phyloP scores from a whole-genome alignment of 1,140 invertebrate genomes.

The Piezodorus guildinii region DNA sequence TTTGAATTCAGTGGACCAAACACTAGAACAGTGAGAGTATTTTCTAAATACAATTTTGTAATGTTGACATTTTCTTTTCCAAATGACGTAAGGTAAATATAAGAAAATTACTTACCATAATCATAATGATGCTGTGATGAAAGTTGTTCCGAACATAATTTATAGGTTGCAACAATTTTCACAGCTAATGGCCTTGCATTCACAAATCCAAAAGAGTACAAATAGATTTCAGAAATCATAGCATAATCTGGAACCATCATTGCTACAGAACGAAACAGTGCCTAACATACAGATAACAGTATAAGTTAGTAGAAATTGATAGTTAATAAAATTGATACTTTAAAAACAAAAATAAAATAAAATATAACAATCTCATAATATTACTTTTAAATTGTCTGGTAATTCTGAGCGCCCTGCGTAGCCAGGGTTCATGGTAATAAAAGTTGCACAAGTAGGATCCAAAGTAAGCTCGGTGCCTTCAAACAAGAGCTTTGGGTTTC shows the following conservation, averaged over 20 bases:
- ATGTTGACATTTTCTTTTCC: no score
- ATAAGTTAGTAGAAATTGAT: no score
- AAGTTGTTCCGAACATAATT: constrained; percentile 86
- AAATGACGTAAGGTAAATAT: no score
- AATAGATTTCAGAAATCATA: constrained; percentile 83
- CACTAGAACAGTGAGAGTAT: no score
- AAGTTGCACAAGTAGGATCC: constrained; percentile 85
- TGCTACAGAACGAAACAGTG: constrained; percentile 85
- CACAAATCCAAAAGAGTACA: constrained; percentile 89
- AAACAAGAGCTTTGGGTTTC: constrained; percentile 61
- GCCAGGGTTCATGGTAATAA: constrained; percentile 94
- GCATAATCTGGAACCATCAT: constrained; percentile 98
- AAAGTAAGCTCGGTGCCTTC: constrained; percentile 79
- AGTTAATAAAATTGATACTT: no score
- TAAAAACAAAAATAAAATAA: background rate
- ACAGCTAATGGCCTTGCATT: constrained; percentile 76
- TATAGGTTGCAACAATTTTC: constrained; percentile 90
- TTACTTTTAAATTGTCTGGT: constrained; percentile 86
- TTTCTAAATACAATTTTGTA: no score
- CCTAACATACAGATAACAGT: constrained; percentile 37
- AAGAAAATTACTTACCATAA: constrained; percentile 52
- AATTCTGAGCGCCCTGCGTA: constrained; percentile 84
- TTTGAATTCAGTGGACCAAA: no score
- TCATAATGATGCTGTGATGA: constrained; percentile 94
- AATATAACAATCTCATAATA: background rate